Evolutionary conservation across 2,888 invertebrate species (phyloP).

Genomic region (Zygogramma bicolorata): DNA sequence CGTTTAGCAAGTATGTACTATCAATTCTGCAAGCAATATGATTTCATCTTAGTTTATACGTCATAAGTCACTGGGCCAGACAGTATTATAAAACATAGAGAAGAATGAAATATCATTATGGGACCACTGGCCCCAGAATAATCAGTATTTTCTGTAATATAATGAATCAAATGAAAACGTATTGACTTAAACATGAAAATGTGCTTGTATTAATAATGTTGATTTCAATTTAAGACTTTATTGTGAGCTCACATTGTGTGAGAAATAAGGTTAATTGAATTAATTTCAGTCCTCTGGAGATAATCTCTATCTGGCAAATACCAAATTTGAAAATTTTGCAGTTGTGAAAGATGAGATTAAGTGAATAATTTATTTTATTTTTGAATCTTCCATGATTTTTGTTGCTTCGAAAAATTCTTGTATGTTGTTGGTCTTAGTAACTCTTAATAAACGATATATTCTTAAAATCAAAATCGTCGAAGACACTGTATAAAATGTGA

Average conservation of each 20-base stretch:
- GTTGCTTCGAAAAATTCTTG: not conserved
- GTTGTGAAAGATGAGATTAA: not conserved
- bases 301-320: not conserved
- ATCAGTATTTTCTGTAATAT: conserved; percentile 3
- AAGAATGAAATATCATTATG: conserved; percentile 4
- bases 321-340: not conserved
- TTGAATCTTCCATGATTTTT: not conserved
- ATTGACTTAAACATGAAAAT: not conserved
- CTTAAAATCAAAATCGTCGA: not conserved
- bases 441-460: not conserved
- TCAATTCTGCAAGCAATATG: not conserved
- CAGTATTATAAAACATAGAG: not conserved
- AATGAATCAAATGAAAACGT: not conserved
- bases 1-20: not conserved
- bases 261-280: too few relatives aligned
- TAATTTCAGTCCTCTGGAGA: too few relatives aligned
- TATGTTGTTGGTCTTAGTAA: not conserved
- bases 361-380: not conserved
- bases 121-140: conserved; percentile 6
- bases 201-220: too few relatives aligned
- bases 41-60: not conserved
- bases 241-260: too few relatives aligned
- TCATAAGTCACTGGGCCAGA: not conserved
- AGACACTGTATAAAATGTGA: conserved; percentile 7
- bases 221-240: not conserved